A percentile compares a stretch with the other conserved stretches of the same genome.
phyloP scores from a whole-genome alignment of 2,113 vertebrate species.

The Saccopteryx leptura region DNA sequence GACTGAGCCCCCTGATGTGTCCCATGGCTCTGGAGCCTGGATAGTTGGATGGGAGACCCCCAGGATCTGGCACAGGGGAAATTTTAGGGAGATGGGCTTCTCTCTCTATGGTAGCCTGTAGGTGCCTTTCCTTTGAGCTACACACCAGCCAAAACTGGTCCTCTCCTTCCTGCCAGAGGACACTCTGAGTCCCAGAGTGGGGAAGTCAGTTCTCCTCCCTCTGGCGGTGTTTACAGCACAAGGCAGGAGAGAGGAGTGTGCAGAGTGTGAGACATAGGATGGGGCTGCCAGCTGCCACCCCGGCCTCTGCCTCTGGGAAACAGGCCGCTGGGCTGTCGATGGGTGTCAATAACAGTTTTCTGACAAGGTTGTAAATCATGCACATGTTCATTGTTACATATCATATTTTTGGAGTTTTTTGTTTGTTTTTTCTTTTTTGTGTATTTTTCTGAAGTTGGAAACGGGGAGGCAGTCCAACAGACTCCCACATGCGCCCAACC shows the following conservation, averaged over 20 bases:
- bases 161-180: neutral
- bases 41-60: neutral
- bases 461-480: no score
- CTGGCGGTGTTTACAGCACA: neutral
- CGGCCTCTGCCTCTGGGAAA: neutral
- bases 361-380: neutral
- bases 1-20: neutral
- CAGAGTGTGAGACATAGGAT: neutral
- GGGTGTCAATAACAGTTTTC: neutral
- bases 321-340: neutral
- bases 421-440: no score
- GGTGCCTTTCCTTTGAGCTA: neutral
- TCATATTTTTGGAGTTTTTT: neutral
- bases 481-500: no score
- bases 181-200: neutral
- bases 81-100: neutral
- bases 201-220: neutral
- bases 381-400: neutral
- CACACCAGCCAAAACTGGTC: neutral
- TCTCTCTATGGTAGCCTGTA: neutral
- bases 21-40: neutral
- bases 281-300: neutral
- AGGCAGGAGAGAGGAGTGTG: neutral
- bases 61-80: neutral
- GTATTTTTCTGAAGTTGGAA: no score